Conservation (phyloP, 2,888 invertebrate species). For the Apoderus coryli region DNA sequence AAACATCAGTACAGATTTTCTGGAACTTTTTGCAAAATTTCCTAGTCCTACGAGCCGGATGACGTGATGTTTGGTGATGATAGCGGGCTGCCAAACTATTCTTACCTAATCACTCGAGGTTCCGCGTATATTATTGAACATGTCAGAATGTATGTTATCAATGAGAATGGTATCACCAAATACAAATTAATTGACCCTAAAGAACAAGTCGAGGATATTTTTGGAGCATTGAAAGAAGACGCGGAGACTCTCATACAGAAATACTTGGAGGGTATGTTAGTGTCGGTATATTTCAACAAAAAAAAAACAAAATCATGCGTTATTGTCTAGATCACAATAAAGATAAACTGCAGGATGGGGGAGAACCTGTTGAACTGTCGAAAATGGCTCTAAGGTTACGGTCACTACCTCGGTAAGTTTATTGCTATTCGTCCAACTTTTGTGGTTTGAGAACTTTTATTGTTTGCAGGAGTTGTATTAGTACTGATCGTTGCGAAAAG, state of each 20-base stretch:
- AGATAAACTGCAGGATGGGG: background rate
- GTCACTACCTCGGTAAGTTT: no score
- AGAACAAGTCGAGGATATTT: no score
- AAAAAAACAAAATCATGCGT: background rate
- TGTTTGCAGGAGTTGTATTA: no score
- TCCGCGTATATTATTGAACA: conserved; percentile 46
- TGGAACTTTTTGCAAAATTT: no score
- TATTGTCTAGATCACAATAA: conserved; percentile 3
- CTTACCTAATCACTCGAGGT: conserved; percentile 44
- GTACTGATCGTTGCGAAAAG: no score
- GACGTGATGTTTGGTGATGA: conserved; percentile 42
- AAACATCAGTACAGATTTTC: background rate
- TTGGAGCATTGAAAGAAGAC: no score
- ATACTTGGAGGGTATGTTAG: no score
- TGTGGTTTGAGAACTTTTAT: no score
- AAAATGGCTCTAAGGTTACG: background rate
- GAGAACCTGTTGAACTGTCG: background rate
- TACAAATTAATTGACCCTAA: conserved; percentile 10
- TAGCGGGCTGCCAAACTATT: conserved; percentile 29
- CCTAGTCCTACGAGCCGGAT: conserved; percentile 32
- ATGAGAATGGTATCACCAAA: conserved; percentile 10
- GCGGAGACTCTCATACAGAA: no score
- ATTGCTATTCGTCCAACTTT: no score
- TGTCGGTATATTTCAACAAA: no score
- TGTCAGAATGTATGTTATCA: conserved; percentile 22